Conservation (phyloP, 2,113 vertebrate genomes). For the Morone saxatilis region DNA sequence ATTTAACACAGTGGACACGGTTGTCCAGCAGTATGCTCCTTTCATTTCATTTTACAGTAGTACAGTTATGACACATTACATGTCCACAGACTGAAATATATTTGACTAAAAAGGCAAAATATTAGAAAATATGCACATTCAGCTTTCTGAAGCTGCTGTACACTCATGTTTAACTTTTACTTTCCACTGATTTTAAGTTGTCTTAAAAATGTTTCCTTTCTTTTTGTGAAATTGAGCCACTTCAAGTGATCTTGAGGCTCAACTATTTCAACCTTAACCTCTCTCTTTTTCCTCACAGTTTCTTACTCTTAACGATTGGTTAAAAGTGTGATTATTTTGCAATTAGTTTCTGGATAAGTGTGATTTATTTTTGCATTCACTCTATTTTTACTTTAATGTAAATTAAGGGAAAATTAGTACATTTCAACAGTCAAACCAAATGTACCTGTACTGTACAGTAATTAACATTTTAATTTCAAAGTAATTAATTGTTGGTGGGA, state of each 20-base stretch:
- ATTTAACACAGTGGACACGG: too few relatives aligned
- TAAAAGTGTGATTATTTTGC: not conserved
- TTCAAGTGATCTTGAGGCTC: not conserved
- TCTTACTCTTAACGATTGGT: not conserved
- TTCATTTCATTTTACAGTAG: not conserved
- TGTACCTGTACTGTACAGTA: not conserved
- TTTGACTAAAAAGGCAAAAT: not conserved
- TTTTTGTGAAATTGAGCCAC: not conserved
- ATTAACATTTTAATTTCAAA: not conserved
- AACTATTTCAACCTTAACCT: not conserved
- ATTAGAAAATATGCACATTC: not conserved
- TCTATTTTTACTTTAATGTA: not conserved
- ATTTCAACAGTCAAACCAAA: not conserved
- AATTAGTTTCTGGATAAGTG: not conserved
- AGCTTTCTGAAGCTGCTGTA: not conserved
- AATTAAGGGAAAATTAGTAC: not conserved
- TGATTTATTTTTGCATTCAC: slow-evolving; percentile 8
- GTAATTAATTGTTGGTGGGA: not conserved
- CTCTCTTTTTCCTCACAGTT: not conserved
- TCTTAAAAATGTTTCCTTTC: not conserved
- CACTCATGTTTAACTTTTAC: not conserved
- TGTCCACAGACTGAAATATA: not conserved
- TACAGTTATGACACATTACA: not conserved
- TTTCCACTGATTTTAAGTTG: not conserved
- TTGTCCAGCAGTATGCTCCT: not conserved